Percentiles rank a stretch among this genome's conserved stretches.
These are phyloP conservation scores for Gymnopithys bicolor DNA, from an alignment of 2,797 vertebrate genomes.

Conservation along the genomic window DNA sequence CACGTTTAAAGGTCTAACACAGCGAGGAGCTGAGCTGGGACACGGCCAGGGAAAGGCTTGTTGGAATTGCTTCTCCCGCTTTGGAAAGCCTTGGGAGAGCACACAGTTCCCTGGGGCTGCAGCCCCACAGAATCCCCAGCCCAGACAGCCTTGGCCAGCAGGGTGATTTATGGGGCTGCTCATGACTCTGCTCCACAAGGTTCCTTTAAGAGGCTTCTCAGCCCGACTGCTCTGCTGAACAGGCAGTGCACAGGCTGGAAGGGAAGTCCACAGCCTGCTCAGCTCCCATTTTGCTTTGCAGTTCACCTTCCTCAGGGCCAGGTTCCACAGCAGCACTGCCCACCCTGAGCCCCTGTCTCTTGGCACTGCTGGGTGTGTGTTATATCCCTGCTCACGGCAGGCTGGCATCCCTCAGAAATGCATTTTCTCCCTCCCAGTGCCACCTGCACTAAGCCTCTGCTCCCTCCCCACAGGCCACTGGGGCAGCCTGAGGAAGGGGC, in stretches of 20 bases:
- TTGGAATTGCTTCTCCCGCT: neutral
- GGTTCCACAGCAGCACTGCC: neutral
- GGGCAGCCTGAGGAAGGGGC: slow-evolving; percentile 79
- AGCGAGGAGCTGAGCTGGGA: neutral
- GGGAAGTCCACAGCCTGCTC: neutral
- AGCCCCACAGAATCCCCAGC: slow-evolving; percentile 2
- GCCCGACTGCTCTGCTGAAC: neutral
- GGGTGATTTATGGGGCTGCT: neutral
- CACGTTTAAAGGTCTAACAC: neutral
- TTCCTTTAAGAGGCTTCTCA: neutral
- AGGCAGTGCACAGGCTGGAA: neutral
- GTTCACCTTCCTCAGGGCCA: neutral
- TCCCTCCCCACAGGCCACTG: slow-evolving; percentile 78
- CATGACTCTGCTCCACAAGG: slow-evolving; percentile 10
- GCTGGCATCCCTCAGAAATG: neutral
- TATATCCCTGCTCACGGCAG: neutral
- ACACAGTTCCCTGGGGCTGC: neutral
- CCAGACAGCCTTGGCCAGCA: slow-evolving; percentile 2
- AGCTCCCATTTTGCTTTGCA: neutral
- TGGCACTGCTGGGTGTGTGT: neutral
- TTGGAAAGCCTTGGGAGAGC: neutral
- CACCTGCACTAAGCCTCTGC: neutral
- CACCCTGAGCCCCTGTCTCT: neutral
- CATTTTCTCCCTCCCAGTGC: neutral
- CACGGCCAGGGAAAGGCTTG: neutral